phyloP scores from a whole-genome alignment of 2,888 invertebrate genomes.

The Merodon equestris region DNA sequence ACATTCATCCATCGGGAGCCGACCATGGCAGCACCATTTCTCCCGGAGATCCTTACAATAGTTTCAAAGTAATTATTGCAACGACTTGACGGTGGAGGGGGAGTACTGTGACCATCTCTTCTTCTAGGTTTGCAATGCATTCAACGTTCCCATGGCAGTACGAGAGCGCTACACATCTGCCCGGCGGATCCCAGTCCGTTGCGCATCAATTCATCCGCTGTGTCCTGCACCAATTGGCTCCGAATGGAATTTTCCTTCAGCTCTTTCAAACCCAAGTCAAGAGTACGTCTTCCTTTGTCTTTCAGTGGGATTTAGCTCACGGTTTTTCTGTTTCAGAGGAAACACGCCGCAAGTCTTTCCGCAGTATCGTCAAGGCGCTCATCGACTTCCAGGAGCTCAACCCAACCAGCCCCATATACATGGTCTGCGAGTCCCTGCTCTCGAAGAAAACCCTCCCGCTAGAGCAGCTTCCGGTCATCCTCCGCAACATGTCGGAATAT shows the following conservation, averaged over 20 bases:
- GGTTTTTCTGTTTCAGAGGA: too few relatives aligned
- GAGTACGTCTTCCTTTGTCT: conserved; percentile 80
- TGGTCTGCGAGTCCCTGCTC: conserved; percentile 87
- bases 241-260: conserved; percentile 97
- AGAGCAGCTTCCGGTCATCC: conserved; percentile 86
- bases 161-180: conserved; percentile 91
- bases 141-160: conserved; percentile 93
- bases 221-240: conserved; percentile 96
- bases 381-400: conserved; percentile 97
- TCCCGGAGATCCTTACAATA: conserved; percentile 93
- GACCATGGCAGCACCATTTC: conserved; percentile 93
- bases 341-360: conserved; percentile 90
- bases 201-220: conserved; percentile 98
- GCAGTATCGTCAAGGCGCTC: conserved; percentile 94
- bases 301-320: conserved; percentile 4
- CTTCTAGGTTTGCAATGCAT: conserved; percentile 85
- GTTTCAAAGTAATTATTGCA: conserved; percentile 89
- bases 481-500: conserved; percentile 95
- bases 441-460: conserved; percentile 87
- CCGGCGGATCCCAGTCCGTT: conserved; percentile 96
- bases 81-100: neutral
- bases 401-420: conserved; percentile 94
- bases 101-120: neutral
- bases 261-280: conserved; percentile 94
- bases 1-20: conserved; percentile 98